A percentile compares a stretch with the other conserved stretches of the same genome.
Evolutionary conservation across 2,797 vertebrate genomes (phyloP).

Genomic region (Leptodactylus fallax): DNA sequence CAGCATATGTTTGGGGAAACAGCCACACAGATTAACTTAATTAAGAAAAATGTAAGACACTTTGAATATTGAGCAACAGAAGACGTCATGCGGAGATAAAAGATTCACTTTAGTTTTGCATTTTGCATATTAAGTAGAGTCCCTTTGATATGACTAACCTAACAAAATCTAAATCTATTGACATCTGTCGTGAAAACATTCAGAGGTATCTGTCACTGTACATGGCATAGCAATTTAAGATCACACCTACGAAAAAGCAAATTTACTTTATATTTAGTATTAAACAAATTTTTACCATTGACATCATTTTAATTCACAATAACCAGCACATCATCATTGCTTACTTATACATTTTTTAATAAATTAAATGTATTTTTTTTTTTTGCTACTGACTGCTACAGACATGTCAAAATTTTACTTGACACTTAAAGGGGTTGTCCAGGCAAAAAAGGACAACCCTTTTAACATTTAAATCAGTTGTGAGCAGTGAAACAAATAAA

Average conservation of each 20-base stretch:
- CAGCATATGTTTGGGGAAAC: slow-evolving; percentile 26
- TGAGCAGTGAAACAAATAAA: too few species aligned
- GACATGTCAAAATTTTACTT: too few species aligned
- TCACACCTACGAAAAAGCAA: not conserved
- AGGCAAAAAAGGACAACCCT: too few species aligned
- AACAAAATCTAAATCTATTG: slow-evolving; percentile 2
- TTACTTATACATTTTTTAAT: too few species aligned
- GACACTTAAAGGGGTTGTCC: too few species aligned
- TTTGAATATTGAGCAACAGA: slow-evolving; percentile 34
- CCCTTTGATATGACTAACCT: slow-evolving; percentile 28
- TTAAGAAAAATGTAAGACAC: slow-evolving; percentile 17
- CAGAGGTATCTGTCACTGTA: not conserved
- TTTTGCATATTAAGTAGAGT: slow-evolving; percentile 29
- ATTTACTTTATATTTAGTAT: not conserved
- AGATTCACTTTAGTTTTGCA: slow-evolving; percentile 31
- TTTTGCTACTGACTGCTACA: too few species aligned
- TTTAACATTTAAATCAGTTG: too few species aligned
- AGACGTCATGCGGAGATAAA: slow-evolving; percentile 30
- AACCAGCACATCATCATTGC: not conserved
- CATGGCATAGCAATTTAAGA: not conserved
- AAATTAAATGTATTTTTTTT: too few species aligned
- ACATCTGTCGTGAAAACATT: not conserved
- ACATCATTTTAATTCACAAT: not conserved
- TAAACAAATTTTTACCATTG: not conserved
- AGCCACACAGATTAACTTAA: slow-evolving; percentile 28